A percentile compares a stretch with the other conserved stretches of the same genome.
Conservation (phyloP, 2,797 vertebrate genomes). For the Propithecus perrieri region DNA sequence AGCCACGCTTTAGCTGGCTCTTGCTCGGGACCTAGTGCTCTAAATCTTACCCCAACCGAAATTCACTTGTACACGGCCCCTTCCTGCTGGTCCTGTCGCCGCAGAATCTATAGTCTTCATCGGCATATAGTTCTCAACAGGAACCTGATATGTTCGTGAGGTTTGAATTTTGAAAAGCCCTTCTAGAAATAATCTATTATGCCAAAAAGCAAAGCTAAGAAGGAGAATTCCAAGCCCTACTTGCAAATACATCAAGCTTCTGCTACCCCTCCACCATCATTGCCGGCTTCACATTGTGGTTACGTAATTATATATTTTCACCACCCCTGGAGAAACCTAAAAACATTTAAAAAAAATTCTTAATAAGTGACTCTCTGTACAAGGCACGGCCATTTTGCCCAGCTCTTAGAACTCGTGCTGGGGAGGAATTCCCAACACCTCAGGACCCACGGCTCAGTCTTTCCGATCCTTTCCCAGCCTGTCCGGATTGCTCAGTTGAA, state of each 20-base stretch:
- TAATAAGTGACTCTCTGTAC: neutral
- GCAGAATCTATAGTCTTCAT: neutral
- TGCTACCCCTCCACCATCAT: neutral
- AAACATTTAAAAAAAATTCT: neutral
- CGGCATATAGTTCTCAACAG: neutral
- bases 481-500: neutral
- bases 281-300: neutral
- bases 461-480: neutral
- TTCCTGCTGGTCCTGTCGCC: neutral
- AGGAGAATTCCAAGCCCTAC: neutral
- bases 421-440: neutral
- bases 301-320: neutral
- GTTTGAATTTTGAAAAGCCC: neutral
- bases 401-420: neutral
- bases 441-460: neutral
- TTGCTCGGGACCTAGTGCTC: neutral
- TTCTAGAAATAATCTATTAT: neutral
- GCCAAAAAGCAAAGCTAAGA: neutral
- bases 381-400: neutral
- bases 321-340: neutral
- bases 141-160: neutral
- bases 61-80: accelerated
- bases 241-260: neutral
- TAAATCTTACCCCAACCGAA: neutral
- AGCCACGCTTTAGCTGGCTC: too few relatives aligned